phyloP scores from a whole-genome alignment of 2,888 invertebrate species.

The Drosophila atroscutellata region DNA sequence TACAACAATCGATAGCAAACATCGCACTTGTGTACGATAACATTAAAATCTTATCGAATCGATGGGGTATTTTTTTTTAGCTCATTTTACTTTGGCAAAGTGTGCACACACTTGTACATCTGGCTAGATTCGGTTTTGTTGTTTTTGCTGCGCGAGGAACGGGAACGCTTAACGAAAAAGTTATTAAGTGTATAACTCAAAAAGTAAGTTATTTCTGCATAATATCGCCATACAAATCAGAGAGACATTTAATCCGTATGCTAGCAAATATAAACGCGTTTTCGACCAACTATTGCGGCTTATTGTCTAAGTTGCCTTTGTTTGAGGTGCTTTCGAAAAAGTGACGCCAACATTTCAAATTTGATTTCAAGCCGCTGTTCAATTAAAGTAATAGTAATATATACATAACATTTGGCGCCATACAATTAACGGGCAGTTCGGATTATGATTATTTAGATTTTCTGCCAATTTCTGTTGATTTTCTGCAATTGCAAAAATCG shows the following conservation, averaged over 20 bases:
- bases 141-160: constrained; percentile 49
- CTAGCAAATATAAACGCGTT: not conserved
- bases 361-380: constrained; percentile 47
- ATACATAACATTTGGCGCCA: not conserved
- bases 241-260: not conserved
- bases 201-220: constrained; percentile 42
- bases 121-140: constrained; percentile 45
- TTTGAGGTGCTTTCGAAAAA: constrained; percentile 42
- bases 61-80: constrained; percentile 29
- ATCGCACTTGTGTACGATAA: not conserved
- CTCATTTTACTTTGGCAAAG: not conserved
- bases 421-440: not conserved
- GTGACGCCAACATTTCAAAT: constrained; percentile 70
- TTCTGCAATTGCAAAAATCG: constrained; percentile 21
- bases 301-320: constrained; percentile 28
- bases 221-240: not conserved
- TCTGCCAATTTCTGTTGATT: not conserved
- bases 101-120: constrained; percentile 49
- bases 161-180: constrained; percentile 33
- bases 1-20: not conserved
- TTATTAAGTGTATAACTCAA: constrained; percentile 26
- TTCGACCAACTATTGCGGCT: not conserved
- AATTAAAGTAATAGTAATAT: constrained; percentile 8
- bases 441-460: not conserved
- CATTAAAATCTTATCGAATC: constrained; percentile 5